Evolutionary conservation across 2,113 vertebrate genomes (phyloP), one percentile per base, ranked within the genome.

Genomic region (Tragulus kanchil): DNA sequence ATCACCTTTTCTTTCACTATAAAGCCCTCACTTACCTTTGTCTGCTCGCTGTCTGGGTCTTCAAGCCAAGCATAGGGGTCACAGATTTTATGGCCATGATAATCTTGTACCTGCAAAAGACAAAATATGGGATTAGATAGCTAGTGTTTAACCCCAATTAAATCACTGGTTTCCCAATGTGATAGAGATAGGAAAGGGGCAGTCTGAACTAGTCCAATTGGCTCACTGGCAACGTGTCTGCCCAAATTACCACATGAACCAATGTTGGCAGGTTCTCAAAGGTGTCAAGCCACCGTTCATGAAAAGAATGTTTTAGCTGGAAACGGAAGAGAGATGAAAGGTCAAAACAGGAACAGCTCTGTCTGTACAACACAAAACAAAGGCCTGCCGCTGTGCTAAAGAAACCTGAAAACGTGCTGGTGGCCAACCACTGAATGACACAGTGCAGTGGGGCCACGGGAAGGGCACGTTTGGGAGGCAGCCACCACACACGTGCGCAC

Each of bases 1-100:
- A 16, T 19, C 1, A 26, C 28, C 64, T 64, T 48, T 21, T 87
- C 62, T 45, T 87, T 45, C 26, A 83, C 52, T 31, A 71, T 19
- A 17, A 93, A 48, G 10, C 13, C 48, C 52, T 54, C 31, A 54
- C 98, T 98, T 98, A 99, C 99, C 99, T 99, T 99, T 0, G 99
- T 99, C 97, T 99, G 99, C 62, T 99, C 99, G 4, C 99, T 99
- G 94, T 99, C 99, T 0, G 99, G 99, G 97, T 99, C 99, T 98
- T 99, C 99, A 94, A 99, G 99, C 99, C 99, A 99, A 98, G 98
- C 99, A 91, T 99, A 99, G 0, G 99, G 99, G 95, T 99, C 99
- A 0, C 98, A 98, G 11, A 99, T 97, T 97, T 99, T 99, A 89
- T 85, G 84, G 1, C 99, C 99, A 98, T 99, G 99, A 94, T 99